Evolutionary conservation across 92 coral and sea anemone species (phyloP).

Genomic region (Parazoanthus swiftii): DNA sequence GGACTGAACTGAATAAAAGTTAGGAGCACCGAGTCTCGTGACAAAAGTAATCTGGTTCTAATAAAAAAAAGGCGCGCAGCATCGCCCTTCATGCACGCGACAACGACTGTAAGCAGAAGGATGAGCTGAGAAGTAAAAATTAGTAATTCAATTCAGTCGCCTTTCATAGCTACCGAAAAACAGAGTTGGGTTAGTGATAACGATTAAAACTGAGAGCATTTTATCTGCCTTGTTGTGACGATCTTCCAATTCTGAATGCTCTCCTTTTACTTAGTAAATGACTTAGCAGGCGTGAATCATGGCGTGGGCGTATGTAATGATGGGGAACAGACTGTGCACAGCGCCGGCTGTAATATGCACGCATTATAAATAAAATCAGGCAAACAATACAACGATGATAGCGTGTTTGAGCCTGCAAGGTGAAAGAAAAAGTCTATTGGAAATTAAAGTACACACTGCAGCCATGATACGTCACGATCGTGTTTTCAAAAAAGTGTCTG

Average conservation of each 20-base stretch:
- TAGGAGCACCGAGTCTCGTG: too few species aligned
- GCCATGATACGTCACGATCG: too few species aligned
- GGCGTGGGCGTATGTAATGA: not conserved
- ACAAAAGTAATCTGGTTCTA: too few species aligned
- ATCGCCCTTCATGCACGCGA: not conserved
- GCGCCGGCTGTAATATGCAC: not conserved
- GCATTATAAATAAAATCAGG: not conserved
- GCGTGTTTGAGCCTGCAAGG: too few species aligned
- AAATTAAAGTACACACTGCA: too few species aligned
- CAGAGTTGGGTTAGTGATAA: not conserved
- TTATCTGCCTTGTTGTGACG: not conserved
- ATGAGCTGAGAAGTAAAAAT: too few species aligned
- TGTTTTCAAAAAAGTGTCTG: too few species aligned
- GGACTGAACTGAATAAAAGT: too few species aligned
- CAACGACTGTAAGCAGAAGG: not conserved
- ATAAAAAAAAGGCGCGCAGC: too few species aligned
- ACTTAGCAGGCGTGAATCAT: not conserved
- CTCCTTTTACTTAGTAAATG: too few species aligned
- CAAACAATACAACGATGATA: too few species aligned
- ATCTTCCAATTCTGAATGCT: not conserved
- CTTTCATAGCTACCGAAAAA: not conserved
- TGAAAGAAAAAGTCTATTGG: too few species aligned
- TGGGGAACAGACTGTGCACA: not conserved
- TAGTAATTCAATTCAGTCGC: not conserved
- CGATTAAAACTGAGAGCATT: not conserved